Evolutionary conservation across 2,888 invertebrate species (phyloP), one percentile per base, ranked within the genome.

Genomic region (Synergus itoensis): DNA sequence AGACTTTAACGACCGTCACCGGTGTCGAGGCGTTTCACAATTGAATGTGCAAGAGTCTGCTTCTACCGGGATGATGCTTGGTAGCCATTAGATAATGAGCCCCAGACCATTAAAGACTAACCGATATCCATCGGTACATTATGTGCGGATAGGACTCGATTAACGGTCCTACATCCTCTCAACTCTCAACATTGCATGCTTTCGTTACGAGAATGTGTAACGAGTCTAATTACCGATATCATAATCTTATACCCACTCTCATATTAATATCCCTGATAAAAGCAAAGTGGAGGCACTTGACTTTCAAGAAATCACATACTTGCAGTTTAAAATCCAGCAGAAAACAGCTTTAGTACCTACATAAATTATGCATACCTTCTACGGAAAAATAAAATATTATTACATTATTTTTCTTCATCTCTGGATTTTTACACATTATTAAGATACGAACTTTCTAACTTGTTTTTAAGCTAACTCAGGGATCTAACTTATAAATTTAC

Each of bases 31-130:
- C 78, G 83, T 83, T 78, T 77, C 64, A 81, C 69, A 78, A 73
- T 78, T 69, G 48, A 48, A 69, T 69, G 11, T 48, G 48, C 45
- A 45, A 82, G 82, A 83, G 80, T 77, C 83, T 79, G 77, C 77
- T 83, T 84, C 81, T 81, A 84, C 81, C 83, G 81, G 77, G 60
- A 43, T 73, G 82, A 84, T 82, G 84, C 79, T 80, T 84, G 84
- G 78, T 76, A 80, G 80, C 85, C 83, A 85, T 86, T 85, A 84
- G 85, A 83, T 84, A 84, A 85, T 86, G 84, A 84, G 84, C 83
- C 83, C 82, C 77, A 82, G 75, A 82, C 86, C 84, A 84, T 86
- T 85, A 84, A 84, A 73, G 53, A 73, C 73, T 82, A 83, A 80
- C 83, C 76, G 84, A 85, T 86, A 85, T 84, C 85, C 83, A 84